A percentile compares a stretch with the other conserved stretches of the same genome.
Conservation (phyloP, 2,113 vertebrate species). For the Sebastes schlegelii region DNA sequence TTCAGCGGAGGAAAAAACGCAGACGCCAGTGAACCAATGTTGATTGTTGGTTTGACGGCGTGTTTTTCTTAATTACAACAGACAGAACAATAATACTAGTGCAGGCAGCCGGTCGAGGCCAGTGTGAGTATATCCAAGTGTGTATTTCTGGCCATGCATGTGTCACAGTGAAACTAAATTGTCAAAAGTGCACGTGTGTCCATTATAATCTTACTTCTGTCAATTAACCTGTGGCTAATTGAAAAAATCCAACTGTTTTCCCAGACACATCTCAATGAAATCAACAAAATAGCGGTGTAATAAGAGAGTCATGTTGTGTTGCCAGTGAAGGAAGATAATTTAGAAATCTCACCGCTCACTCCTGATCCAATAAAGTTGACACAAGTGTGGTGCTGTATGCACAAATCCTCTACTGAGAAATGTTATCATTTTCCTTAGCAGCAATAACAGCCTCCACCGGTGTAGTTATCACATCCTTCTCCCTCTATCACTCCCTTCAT, state of each 20-base stretch:
- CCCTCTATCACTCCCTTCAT: constrained; percentile 57
- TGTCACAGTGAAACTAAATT: constrained; percentile 22
- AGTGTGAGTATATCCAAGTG: constrained; percentile 20
- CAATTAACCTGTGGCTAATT: constrained; percentile 25
- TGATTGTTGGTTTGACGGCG: constrained; percentile 60
- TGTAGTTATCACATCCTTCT: constrained; percentile 61
- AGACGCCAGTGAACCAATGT: constrained; percentile 41
- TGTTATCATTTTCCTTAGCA: constrained; percentile 65
- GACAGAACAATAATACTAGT: constrained; percentile 69
- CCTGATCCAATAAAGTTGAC: constrained; percentile 57
- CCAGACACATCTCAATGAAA: constrained; percentile 10
- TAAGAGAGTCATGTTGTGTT: constrained; percentile 27
- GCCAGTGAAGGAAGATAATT: constrained; percentile 45
- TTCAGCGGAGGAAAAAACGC: constrained; percentile 39
- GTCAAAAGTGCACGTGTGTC: background rate
- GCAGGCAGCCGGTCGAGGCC: constrained; percentile 27
- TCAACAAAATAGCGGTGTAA: constrained; percentile 37
- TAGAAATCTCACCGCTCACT: constrained; percentile 38
- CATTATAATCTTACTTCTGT: constrained; percentile 24
- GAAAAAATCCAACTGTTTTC: background rate
- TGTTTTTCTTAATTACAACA: constrained; percentile 78
- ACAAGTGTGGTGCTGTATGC: constrained; percentile 54
- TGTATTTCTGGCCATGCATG: constrained; percentile 25
- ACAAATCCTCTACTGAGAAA: constrained; percentile 62
- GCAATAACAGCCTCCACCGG: constrained; percentile 59